Conservation (phyloP, 2,113 vertebrate genomes). For the Pluvialis apricaria region DNA sequence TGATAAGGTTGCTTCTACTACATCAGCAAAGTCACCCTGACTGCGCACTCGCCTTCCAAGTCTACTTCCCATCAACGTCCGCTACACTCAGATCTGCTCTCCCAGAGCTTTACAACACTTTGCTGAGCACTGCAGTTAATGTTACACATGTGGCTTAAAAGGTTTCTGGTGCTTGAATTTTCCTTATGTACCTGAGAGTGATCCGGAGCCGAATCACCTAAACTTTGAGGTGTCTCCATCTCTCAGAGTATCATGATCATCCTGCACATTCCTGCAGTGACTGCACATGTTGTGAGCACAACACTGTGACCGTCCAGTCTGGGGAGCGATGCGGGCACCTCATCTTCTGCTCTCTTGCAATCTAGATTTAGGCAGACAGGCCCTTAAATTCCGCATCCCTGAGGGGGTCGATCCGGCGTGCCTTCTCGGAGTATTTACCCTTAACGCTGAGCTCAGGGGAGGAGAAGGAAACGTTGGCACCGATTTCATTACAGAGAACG, state of each 20-base stretch:
- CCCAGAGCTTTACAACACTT: not conserved
- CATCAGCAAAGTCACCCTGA: not conserved
- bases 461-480: not conserved
- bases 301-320: not conserved
- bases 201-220: not conserved
- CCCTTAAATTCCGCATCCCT: not conserved
- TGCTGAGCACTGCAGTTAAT: not conserved
- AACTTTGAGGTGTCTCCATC: not conserved
- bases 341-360: not conserved
- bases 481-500: not conserved
- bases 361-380: not conserved
- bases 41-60: not conserved
- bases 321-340: fast-evolving
- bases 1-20: not conserved
- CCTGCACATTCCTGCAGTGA: not conserved
- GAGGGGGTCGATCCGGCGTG: fast-evolving
- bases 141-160: not conserved
- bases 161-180: not conserved
- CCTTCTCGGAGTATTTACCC: not conserved
- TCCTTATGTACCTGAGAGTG: not conserved
- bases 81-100: not conserved
- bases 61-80: not conserved
- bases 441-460: not conserved
- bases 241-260: fast-evolving
- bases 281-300: not conserved